Base-by-base conservation (phyloP, 1,140 invertebrate genomes). In the Cheumatopsyche charites region DNA sequence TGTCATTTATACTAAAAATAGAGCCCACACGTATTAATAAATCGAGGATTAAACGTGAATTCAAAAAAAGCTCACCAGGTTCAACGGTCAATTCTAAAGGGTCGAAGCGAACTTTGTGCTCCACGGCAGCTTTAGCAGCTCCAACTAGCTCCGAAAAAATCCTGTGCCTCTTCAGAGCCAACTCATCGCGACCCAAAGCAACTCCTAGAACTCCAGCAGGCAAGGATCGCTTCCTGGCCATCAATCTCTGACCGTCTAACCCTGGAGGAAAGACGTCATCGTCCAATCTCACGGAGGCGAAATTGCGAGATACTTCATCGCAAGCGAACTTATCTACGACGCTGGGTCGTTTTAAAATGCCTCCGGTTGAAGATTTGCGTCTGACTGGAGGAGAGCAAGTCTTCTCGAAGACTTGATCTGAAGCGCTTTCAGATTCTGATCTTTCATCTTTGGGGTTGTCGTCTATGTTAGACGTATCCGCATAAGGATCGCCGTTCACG, bases 121-220 rank as follows among this genome's bases (percentile, higher is more conserved):
- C 89, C n/a, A 87, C 85, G 45, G 89, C 88, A 68, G 87, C 88
- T 79, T 89, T 86, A 26, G 90, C 87, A 72, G 90, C 90, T 72
- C 87, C 87, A 55, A 92, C 85, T 65, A 92, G 84, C 77, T 92
- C 91, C 47, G 90, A 90, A 80, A 92, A 92, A 79, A 92, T 90
- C 75, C 90, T 84, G 79, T 92, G 90, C 61, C 91, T 86, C 47
- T 90, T 84, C 71, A 92, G 80, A 70, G 91, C 91, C 73, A 92
- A 80, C 79, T 92, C 91, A 79, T 92, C 91, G 47, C 89, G 86
- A 49, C 90, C 91, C 17, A 91, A 87, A 65, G 87, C 87, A 13
- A 62, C 71, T n/a, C 88, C 86, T 62, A 69, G 42, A 58, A 26
- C 63, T 29, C 70, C 67, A 11, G 75, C 75, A n/a, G 73, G 71